phyloP scores from a whole-genome alignment of 1,140 invertebrate genomes.

The Glossosoma conforme region DNA sequence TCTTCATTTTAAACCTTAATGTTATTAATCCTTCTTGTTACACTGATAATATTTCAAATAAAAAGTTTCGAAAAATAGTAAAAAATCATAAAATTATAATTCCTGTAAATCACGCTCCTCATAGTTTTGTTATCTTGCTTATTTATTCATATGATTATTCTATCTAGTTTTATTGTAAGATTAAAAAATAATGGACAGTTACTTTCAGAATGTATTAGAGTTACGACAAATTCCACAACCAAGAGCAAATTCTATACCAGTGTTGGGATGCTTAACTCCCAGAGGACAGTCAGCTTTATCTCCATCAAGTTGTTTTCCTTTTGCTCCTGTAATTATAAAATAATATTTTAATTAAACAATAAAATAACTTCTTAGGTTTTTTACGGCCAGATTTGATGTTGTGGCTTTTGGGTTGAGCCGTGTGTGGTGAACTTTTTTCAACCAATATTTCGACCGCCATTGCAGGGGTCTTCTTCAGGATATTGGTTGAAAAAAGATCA shows the following conservation, averaged over 20 bases:
- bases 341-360: slow-evolving; percentile 21
- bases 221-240: slow-evolving; percentile 97
- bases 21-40: too few relatives aligned
- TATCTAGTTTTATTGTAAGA: too few relatives aligned
- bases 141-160: too few relatives aligned
- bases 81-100: too few relatives aligned
- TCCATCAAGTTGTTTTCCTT: slow-evolving; percentile 85
- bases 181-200: too few relatives aligned
- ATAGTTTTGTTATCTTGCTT: too few relatives aligned
- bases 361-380: slow-evolving; percentile 7
- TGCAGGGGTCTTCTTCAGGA: too few relatives aligned
- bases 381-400: background rate
- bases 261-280: slow-evolving; percentile 92
- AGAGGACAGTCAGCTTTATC: slow-evolving; percentile 83
- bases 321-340: slow-evolving; percentile 62
- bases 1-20: too few relatives aligned
- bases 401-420: background rate
- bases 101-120: too few relatives aligned
- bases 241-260: slow-evolving; percentile 96
- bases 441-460: too few relatives aligned
- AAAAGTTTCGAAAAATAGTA: too few relatives aligned
- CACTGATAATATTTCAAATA: too few relatives aligned
- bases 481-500: background rate
- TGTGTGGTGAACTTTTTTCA: background rate
- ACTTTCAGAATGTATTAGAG: slow-evolving; percentile 27